Conservation (phyloP, 2,113 vertebrate genomes). For the Pandion haliaetus region DNA sequence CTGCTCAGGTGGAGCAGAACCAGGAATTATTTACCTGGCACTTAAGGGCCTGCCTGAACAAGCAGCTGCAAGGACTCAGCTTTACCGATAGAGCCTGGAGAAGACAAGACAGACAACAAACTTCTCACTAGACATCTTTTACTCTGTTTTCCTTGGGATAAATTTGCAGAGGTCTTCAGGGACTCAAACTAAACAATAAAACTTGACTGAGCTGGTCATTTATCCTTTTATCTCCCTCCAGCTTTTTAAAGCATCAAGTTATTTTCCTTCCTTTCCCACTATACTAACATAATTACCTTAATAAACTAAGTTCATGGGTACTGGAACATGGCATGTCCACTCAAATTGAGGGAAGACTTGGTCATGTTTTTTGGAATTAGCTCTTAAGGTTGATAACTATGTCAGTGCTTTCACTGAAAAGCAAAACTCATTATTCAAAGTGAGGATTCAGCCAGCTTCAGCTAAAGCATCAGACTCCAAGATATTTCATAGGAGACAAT, state of each 20-base stretch:
- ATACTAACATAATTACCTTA: not conserved
- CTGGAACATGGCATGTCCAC: not conserved
- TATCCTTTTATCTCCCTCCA: slow-evolving; percentile 20
- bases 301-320: not conserved
- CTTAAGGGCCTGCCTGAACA: not conserved
- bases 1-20: not conserved
- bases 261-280: not conserved
- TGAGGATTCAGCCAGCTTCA: not conserved
- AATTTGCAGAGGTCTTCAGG: not conserved
- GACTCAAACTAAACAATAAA: slow-evolving; percentile 9
- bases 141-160: not conserved
- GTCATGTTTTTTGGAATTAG: not conserved
- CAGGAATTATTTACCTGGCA: not conserved
- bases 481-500: not conserved
- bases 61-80: not conserved
- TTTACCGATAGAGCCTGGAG: not conserved
- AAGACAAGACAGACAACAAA: not conserved
- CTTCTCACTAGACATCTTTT: not conserved
- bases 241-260: not conserved
- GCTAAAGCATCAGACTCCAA: not conserved
- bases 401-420: not conserved
- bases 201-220: not conserved
- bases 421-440: not conserved
- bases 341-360: not conserved
- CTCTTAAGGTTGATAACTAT: not conserved